Percentiles rank a stretch among this genome's conserved stretches.
phyloP scores from a whole-genome alignment of 2,113 vertebrate genomes.

The Spea bombifrons region DNA sequence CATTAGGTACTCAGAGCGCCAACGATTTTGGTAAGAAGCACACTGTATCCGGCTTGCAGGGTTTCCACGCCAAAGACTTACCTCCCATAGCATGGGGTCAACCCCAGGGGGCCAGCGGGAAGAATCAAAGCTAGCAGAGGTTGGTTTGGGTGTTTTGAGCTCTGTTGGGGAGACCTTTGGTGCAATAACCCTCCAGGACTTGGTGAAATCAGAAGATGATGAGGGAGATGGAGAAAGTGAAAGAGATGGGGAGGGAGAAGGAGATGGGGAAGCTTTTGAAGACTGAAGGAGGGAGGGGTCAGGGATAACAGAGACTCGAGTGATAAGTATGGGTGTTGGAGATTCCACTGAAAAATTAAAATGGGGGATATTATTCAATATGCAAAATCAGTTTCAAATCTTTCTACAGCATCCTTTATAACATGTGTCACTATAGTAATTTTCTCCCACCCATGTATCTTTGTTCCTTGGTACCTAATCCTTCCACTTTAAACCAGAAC shows the following conservation, averaged over 20 bases:
- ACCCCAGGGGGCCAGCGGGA: constrained; percentile 15
- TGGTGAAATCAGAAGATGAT: constrained; percentile 5
- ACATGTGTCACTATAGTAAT: no score
- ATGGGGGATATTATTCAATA: not conserved
- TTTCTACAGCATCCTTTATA: no score
- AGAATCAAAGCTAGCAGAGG: not conserved
- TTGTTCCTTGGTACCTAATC: no score
- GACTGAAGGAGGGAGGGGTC: constrained; percentile 41
- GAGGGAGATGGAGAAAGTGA: constrained; percentile 4
- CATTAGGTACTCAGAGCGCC: constrained; percentile 83
- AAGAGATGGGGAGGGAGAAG: constrained; percentile 9
- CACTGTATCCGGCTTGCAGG: constrained; percentile 13
- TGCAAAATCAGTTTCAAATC: no score
- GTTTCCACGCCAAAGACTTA: constrained; percentile 52
- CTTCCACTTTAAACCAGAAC: no score
- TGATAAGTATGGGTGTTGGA: constrained; percentile 44
- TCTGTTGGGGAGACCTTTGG: constrained; percentile 51
- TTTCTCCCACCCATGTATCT: no score
- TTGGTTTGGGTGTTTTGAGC: not conserved
- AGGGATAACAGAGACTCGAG: constrained; percentile 48
- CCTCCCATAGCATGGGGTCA: constrained; percentile 33
- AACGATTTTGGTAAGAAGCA: constrained; percentile 69
- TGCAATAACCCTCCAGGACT: constrained; percentile 26
- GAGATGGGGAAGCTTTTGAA: constrained; percentile 34
- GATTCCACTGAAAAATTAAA: not conserved